Percentiles rank a stretch among this genome's conserved stretches.
Evolutionary conservation across 2,113 vertebrate genomes (phyloP).

Genomic region (Gymnogyps californianus): DNA sequence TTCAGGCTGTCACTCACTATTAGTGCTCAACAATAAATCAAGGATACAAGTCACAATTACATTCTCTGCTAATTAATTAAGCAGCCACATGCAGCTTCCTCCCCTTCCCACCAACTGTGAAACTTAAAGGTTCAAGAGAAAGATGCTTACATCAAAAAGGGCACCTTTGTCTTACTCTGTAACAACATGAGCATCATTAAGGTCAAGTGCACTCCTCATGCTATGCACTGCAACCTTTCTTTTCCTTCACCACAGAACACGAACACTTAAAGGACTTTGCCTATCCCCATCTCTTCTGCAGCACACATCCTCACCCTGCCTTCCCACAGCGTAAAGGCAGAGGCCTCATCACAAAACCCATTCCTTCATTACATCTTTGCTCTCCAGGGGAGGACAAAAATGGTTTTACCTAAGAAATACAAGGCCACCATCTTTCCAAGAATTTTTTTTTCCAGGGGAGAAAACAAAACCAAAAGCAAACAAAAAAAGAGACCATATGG

Average conservation of each 20-base stretch:
- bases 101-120: constrained; percentile 15
- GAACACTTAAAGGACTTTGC: not conserved
- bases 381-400: not conserved
- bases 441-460: not conserved
- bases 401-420: not conserved
- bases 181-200: not conserved
- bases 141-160: not conserved
- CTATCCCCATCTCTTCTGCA: not conserved
- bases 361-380: not conserved
- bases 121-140: not conserved
- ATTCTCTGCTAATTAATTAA: constrained; percentile 22
- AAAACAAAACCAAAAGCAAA: not conserved
- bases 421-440: not conserved
- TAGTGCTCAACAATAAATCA: not conserved
- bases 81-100: not conserved
- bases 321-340: not conserved
- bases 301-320: not conserved
- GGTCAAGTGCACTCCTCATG: not conserved
- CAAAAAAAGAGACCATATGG: not conserved
- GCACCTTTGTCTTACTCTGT: not conserved
- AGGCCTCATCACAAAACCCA: not conserved
- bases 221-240: not conserved
- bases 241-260: not conserved
- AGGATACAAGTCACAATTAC: not conserved
- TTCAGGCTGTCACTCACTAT: constrained; percentile 10